These are phyloP conservation scores for Lapara coniferarum DNA, from an alignment of 2,888 invertebrate species.

Conservation along the genomic window DNA sequence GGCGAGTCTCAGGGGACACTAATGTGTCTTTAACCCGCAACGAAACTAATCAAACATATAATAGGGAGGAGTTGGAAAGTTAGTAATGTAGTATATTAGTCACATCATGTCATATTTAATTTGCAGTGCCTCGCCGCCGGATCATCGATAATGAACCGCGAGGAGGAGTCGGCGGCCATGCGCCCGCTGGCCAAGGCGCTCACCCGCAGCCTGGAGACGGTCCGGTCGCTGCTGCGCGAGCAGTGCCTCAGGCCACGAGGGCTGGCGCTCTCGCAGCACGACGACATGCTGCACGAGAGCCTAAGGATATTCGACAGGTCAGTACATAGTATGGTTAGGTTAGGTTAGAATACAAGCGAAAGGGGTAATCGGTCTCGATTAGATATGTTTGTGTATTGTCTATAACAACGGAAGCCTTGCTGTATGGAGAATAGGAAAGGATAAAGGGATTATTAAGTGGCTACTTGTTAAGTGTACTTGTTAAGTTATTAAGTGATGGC, in stretches of 20 bases:
- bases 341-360: no score
- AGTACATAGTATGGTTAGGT: background rate
- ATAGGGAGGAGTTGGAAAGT: no score
- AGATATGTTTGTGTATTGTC: no score
- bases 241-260: conserved; percentile 90
- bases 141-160: conserved; percentile 98
- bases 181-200: conserved; percentile 97
- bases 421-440: no score
- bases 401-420: no score
- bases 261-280: conserved; percentile 78
- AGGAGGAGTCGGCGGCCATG: conserved; percentile 97
- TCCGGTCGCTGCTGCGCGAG: conserved; percentile 94
- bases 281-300: conserved; percentile 91
- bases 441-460: no score
- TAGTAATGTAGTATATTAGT: background rate
- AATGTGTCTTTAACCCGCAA: no score
- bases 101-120: background rate
- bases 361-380: no score
- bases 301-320: conserved; percentile 84
- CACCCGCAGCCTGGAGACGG: conserved; percentile 97
- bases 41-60: no score
- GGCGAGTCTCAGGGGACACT: no score
- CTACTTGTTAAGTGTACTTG: no score
- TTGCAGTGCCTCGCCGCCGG: conserved; percentile 97
- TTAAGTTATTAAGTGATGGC: no score